Percentiles rank a stretch among this genome's conserved stretches.
These are phyloP conservation scores for Muschampia plurimacula DNA, from an alignment of 2,888 invertebrate species.

Conservation along the genomic window DNA sequence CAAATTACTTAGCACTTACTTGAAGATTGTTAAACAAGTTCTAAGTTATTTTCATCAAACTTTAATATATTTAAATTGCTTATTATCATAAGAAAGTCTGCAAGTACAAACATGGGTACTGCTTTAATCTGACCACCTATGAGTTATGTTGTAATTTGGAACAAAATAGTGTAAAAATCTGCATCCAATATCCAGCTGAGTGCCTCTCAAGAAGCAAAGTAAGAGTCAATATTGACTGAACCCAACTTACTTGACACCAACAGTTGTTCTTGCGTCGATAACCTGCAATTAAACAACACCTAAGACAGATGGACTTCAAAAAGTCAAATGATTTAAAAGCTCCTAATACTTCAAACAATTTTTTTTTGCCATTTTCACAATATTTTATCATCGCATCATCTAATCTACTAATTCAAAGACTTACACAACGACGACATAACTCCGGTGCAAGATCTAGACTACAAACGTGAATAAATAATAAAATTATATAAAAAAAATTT, in stretches of 20 bases:
- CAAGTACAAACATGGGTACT: background rate
- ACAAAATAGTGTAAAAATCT: slow-evolving; percentile 18
- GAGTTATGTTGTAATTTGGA: background rate
- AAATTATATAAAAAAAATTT: slow-evolving; percentile 44
- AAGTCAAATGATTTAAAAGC: slow-evolving; percentile 42
- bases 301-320: slow-evolving; percentile 46
- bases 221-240: slow-evolving; percentile 43
- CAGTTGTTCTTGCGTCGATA: slow-evolving; percentile 41
- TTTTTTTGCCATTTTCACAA: slow-evolving; percentile 38
- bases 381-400: slow-evolving; percentile 33
- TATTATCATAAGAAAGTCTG: too few species aligned
- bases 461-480: slow-evolving; percentile 52
- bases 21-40: too few species aligned
- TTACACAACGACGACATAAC: slow-evolving; percentile 49
- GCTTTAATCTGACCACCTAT: background rate
- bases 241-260: slow-evolving; percentile 50
- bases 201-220: slow-evolving; percentile 30
- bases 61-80: too few species aligned
- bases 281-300: slow-evolving; percentile 50
- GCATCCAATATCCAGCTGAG: slow-evolving; percentile 14
- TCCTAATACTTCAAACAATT: slow-evolving; percentile 35
- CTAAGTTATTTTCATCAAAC: too few species aligned
- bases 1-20: too few species aligned
- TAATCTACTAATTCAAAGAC: slow-evolving; percentile 46
- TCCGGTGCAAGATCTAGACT: slow-evolving; percentile 52